These are phyloP conservation scores for Sturnira hondurensis DNA, from an alignment of 2,113 vertebrate species.

Conservation along the genomic window DNA sequence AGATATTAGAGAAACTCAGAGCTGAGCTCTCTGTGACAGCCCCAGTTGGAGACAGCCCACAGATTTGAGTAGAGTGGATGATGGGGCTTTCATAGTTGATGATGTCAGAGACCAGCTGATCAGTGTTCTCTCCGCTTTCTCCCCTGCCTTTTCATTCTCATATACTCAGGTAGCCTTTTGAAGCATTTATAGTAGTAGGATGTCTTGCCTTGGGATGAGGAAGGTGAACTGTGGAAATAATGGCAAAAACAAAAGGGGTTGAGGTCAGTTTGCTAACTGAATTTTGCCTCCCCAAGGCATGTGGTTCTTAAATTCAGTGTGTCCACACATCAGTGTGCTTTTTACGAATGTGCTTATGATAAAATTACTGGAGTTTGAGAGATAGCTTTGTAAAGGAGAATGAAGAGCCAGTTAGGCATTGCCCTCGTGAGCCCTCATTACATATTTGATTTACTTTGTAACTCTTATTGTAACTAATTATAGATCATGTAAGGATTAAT, in stretches of 20 bases:
- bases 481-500: neutral
- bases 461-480: neutral
- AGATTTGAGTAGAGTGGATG: neutral
- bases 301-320: neutral
- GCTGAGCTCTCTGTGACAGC: neutral
- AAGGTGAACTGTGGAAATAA: neutral
- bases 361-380: neutral
- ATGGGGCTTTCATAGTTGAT: neutral
- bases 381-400: neutral
- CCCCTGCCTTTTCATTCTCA: neutral
- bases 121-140: neutral
- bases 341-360: neutral
- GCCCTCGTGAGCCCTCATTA: neutral
- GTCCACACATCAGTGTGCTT: neutral
- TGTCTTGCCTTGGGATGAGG: neutral
- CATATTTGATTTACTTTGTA: neutral
- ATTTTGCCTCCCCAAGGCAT: neutral
- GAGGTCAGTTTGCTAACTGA: neutral
- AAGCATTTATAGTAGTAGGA: neutral
- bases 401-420: neutral
- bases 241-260: neutral
- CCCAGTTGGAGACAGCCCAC: neutral
- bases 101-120: neutral
- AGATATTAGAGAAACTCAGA: neutral
- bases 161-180: neutral